Conservation (phyloP, 2,888 invertebrate genomes). For the Lasioglossum lativentre region DNA sequence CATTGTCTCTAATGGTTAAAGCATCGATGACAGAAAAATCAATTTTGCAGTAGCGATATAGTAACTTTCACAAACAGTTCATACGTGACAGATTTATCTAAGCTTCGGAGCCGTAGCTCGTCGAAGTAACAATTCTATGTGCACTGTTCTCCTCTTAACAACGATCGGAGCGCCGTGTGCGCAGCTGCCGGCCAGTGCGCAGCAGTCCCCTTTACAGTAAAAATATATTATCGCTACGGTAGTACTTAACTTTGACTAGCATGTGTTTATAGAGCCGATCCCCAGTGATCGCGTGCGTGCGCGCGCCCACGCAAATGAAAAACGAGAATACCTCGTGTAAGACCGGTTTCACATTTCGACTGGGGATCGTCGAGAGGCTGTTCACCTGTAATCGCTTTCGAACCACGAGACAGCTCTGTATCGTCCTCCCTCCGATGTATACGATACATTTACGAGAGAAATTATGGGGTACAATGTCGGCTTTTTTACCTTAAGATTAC, state of each 20-base stretch:
- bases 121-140: constrained; percentile 1
- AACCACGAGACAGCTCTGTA: neutral
- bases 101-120: neutral
- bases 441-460: constrained; percentile 49
- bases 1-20: neutral
- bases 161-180: constrained; percentile 28
- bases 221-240: constrained; percentile 80
- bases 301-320: neutral
- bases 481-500: constrained; percentile 72
- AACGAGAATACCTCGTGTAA: neutral
- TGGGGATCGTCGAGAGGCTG: neutral
- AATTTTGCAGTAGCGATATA: neutral
- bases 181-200: constrained; percentile 36
- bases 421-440: constrained; percentile 4
- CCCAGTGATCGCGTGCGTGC: constrained; percentile 57
- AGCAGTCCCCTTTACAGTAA: constrained; percentile 75
- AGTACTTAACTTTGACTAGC: constrained; percentile 81
- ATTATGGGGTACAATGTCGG: constrained; percentile 69
- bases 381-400: neutral
- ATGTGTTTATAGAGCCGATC: constrained; percentile 76
- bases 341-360: neutral
- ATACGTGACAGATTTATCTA: neutral
- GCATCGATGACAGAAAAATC: neutral
- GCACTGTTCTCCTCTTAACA: constrained; percentile 6
- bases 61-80: neutral